phyloP scores from a whole-genome alignment of 37 sponge, comb jelly and placozoan genomes.

The Lycopodina hypogea region DNA sequence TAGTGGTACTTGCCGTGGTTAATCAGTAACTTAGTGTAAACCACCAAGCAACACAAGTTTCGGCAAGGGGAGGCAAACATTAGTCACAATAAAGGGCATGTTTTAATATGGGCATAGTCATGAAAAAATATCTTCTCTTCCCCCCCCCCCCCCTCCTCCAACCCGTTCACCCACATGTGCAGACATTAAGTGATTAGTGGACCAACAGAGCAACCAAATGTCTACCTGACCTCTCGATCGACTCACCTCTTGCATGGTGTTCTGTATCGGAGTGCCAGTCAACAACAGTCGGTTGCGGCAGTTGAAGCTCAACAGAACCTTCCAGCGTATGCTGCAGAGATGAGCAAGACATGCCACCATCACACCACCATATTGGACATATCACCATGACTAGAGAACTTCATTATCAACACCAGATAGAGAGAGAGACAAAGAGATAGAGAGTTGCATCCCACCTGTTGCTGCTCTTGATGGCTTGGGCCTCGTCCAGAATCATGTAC shows the following conservation, averaged over 20 bases:
- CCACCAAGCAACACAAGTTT: too few relatives aligned
- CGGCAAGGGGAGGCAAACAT: too few relatives aligned
- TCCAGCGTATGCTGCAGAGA: constrained; percentile 73
- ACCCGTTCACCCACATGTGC: too few relatives aligned
- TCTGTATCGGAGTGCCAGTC: constrained; percentile 96
- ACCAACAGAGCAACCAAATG: too few relatives aligned
- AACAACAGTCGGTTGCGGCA: constrained; percentile 89
- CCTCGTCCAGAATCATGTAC: constrained; percentile 96
- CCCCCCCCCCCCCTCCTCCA: too few relatives aligned
- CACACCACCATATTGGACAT: background rate
- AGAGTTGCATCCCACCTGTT: constrained; percentile 36
- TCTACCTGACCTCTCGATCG: too few relatives aligned
- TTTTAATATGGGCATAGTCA: too few relatives aligned
- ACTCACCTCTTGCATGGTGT: constrained; percentile 91
- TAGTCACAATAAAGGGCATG: too few relatives aligned
- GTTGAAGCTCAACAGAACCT: constrained; percentile 87
- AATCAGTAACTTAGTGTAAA: too few relatives aligned
- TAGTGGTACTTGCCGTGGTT: too few relatives aligned
- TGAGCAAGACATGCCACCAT: background rate
- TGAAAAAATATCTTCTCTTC: too few relatives aligned
- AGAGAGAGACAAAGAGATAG: constrained; percentile 10
- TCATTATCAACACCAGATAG: background rate
- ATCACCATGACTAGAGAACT: background rate
- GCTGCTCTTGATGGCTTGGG: constrained; percentile 96
- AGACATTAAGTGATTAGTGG: too few relatives aligned